Conservation (phyloP, 2,113 vertebrate species). For the Gobio gobio region DNA sequence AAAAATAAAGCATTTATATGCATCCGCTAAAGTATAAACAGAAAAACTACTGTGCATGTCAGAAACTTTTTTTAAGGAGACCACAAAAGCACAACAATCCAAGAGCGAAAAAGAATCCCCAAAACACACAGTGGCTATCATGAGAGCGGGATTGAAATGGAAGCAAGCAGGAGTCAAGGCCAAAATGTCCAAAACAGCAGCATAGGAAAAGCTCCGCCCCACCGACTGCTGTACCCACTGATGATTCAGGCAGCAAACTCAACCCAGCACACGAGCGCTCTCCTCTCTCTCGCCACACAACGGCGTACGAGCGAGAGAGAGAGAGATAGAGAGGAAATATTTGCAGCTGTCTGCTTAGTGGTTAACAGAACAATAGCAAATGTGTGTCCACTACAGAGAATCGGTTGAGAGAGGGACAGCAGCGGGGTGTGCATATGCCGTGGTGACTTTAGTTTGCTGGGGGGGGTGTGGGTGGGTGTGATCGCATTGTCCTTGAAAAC, state of each 20-base stretch:
- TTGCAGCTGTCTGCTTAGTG: constrained; percentile 57
- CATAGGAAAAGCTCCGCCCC: constrained; percentile 15
- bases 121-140: constrained; percentile 50
- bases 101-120: constrained; percentile 25
- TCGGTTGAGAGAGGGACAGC: background rate
- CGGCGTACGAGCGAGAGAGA: background rate
- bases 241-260: constrained; percentile 11
- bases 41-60: constrained; percentile 4
- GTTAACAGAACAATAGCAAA: constrained; percentile 55
- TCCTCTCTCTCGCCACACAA: background rate
- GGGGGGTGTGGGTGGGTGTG: constrained; percentile 35
- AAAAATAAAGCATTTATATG: background rate
- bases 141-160: constrained; percentile 35
- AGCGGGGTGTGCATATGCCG: background rate
- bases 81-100: constrained; percentile 19
- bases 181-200: constrained; percentile 51
- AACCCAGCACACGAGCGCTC: background rate
- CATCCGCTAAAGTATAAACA: constrained; percentile 5
- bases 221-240: constrained; percentile 5
- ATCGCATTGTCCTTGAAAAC: constrained; percentile 62
- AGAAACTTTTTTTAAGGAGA: constrained; percentile 22
- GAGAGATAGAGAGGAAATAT: constrained; percentile 33
- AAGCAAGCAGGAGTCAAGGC: constrained; percentile 29
- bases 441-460: constrained; percentile 61
- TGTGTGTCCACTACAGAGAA: constrained; percentile 43